Base-by-base conservation (phyloP, 2,113 vertebrate genomes). In the Bufo bufo region DNA sequence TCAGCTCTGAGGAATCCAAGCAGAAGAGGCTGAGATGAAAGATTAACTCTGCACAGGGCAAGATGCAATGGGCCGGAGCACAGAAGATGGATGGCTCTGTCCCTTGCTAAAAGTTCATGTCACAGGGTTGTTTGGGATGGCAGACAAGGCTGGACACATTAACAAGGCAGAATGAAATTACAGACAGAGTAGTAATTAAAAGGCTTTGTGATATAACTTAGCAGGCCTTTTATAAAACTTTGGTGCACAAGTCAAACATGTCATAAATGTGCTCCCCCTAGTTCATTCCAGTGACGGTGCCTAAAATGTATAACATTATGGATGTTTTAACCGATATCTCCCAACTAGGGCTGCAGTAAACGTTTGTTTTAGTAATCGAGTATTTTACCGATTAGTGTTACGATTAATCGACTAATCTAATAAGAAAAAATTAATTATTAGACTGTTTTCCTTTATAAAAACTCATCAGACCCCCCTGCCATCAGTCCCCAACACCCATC, bases 1-100 rank as follows among this genome's bases (percentile, higher is more conserved):
- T 89, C 20, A 89, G 56, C 87, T 75, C 50, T 54, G 65, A 78
- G 72, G 49, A 65, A 66, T 84, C 72, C 43, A 23, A 58, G 74
- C 45, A 56, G 23, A 63, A 17, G n/a, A 45, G 8, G 54, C 14
- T 47, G 4, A 23, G 45, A 75, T 71, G 50, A 58, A 82, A 47
- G 71, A 85, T 85, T 43, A 58, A 19, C 33, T 56, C 43, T 74
- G 50, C 14, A 56, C 49, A 85, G 23, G 33, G 23, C 3, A 77
- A 16, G 12, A n/a, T 83, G 47, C 45, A 17, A 45, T 49, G 72
- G 16, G 47, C 71, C 17, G 77, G 8, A 59, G 78, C 11, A 23
- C 6, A n/a, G 20, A 69, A n/a, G 61, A 69, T 16, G 16, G 78
- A 81, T 81, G 47, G 78, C 17, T 45, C 54, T 45, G 23, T 81